These are phyloP conservation scores for Setophaga coronata DNA, from an alignment of 2,113 vertebrate species.

Conservation along the genomic window DNA sequence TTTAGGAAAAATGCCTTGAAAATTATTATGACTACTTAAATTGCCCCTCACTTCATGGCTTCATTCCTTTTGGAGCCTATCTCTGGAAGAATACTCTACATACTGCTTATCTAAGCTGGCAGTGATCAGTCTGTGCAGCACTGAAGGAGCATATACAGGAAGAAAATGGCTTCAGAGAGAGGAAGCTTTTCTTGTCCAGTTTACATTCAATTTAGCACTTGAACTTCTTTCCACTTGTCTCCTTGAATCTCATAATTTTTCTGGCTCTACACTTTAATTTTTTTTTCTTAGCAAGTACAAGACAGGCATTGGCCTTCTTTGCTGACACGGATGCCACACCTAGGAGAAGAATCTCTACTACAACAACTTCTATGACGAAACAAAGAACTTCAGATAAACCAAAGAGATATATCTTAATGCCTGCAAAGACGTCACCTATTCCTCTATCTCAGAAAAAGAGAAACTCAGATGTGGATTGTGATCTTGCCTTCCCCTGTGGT, in stretches of 20 bases:
- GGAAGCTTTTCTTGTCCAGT: not conserved
- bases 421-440: not conserved
- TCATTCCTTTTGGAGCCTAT: not conserved
- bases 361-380: not conserved
- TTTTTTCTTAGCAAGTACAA: not conserved
- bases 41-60: not conserved
- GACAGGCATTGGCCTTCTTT: not conserved
- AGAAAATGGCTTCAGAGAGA: not conserved
- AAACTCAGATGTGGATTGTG: not conserved
- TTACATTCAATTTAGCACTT: not conserved
- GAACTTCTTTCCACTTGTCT: not conserved
- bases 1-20: not conserved
- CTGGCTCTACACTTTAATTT: not conserved
- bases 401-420: not conserved
- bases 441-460: not conserved
- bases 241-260: not conserved
- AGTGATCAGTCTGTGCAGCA: not conserved
- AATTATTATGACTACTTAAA: not conserved
- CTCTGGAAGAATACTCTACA: not conserved
- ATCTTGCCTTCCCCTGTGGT: not conserved
- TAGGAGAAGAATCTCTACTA: not conserved
- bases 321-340: not conserved
- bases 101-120: not conserved
- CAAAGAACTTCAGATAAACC: not conserved
- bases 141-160: not conserved